Evolutionary conservation across 2,888 invertebrate species (phyloP), one percentile per base, ranked within the genome.

Genomic region (Cryptophagus acutangulus): DNA sequence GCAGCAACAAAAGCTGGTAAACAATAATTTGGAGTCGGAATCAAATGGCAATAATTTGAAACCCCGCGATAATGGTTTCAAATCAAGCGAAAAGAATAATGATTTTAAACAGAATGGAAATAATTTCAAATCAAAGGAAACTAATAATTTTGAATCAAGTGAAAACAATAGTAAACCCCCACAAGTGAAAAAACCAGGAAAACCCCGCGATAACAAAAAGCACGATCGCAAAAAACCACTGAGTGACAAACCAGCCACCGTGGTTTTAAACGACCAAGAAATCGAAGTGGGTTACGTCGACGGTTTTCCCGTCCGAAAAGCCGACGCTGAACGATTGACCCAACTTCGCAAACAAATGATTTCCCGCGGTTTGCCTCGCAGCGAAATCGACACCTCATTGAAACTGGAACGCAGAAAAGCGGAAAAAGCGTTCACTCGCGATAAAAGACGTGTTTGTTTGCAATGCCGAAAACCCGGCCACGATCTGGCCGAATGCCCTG

Each of bases 401-500:
- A 84, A 85, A 62, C 57, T 82, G 12, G 84, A 85, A 61, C 72
- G 84, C 33, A 68, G 86, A 41, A 76, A 76, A 60, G 84, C 85
- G 3, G 86, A 87, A 58, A 86, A 85, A 65, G 76, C 78, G 1
- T 67, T 86, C 18, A 73, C 82, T 0, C 72, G 82, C 29, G 65
- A 80, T 36, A 79, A 77, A 55, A 81, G 79, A 55, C 80, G n/a
- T 15, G 81, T 83, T 1, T 90, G 90, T 61, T 90, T 84, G 60
- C 82, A 87, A 53, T 90, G 90, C 62, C 70, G 83, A 8, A 77
- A 83, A 67, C 76, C 82, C 4, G 91, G 91, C 0, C 92, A 92
- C 60, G 77, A 81, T 52, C 69, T 91, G 18, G 81, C 86, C 0
- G 85, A 89, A 45, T 92, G 92, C 70, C 89, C 90, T 0, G 78